Conservation (phyloP, 2,797 vertebrate genomes). For the Rhinoraja longicauda region DNA sequence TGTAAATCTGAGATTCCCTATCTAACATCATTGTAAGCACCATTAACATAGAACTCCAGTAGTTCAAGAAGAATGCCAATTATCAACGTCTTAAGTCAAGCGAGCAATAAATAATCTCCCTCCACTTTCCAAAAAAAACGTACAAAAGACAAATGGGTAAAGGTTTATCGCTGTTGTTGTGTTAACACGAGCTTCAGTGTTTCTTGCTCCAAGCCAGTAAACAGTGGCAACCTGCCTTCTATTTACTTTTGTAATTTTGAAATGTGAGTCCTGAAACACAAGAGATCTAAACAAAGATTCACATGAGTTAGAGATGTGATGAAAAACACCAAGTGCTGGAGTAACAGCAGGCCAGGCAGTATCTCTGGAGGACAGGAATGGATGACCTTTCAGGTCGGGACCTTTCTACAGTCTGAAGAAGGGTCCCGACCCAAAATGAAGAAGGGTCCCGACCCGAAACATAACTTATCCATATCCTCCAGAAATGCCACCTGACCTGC, state of each 20-base stretch:
- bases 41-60: not conserved
- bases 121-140: not conserved
- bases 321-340: no score
- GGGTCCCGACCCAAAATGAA: no score
- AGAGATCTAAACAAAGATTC: not conserved
- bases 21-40: not conserved
- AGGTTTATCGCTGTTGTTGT: not conserved
- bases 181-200: not conserved
- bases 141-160: not conserved
- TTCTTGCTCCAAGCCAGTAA: not conserved
- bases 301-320: not conserved
- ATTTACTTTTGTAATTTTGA: not conserved
- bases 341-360: no score
- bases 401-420: no score
- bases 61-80: not conserved
- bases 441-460: no score
- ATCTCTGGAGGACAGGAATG: no score
- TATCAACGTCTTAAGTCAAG: not conserved
- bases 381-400: no score
- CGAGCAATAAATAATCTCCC: not conserved
- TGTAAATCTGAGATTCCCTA: not conserved
- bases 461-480: no score
- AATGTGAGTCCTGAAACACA: not conserved
- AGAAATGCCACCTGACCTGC: no score
- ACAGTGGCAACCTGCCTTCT: no score